Evolutionary conservation across 1,140 invertebrate species (phyloP), one percentile per base, ranked within the genome.

Genomic region (Hetaerina americana): DNA sequence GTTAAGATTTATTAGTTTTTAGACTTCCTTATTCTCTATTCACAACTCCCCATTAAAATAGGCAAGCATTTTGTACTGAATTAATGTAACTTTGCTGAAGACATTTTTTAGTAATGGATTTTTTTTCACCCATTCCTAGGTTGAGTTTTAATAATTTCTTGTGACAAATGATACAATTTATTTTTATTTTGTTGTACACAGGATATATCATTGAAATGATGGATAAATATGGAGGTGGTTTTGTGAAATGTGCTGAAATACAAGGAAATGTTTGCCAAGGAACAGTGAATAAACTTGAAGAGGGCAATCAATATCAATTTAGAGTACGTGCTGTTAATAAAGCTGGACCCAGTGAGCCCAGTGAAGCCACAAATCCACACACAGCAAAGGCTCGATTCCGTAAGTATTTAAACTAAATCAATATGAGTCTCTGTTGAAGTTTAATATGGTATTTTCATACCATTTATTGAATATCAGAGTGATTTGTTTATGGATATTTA

Each of bases 301-400:
- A 96, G 82, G 96, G 96, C 25, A 93, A 96, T 79, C 93, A 94
- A 76, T 96, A 96, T 78, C 93, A 98, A 83, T 99, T 99, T 85
- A 84, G 97, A 72, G 90, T 99, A 0, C 84, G 91, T 66, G 97
- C 97, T 49, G 85, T 96, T 0, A 99, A 99, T 82, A 97, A 97
- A 82, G 97, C 96, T 31, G 97, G 97, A 66, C 88, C 88, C 68
- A 96, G 96, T 25, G 95, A 97, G 77, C 95, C 97, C 6, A 97
- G 94, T 57, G 92, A 97, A 79, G 89, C 94, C 71, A 97, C 95
- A 29, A 92, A 93, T 79, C 93, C 94, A 79, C 95, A 98, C 77
- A 92, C 91, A n/a, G 96, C 96, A 68, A 98, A 97, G 81, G 91
- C 96, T 24, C 86, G 93, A 80, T 94, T 88, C 86, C 82, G 92